Base-by-base conservation (phyloP, 2,797 vertebrate species). In the Threskiornis aethiopicus region DNA sequence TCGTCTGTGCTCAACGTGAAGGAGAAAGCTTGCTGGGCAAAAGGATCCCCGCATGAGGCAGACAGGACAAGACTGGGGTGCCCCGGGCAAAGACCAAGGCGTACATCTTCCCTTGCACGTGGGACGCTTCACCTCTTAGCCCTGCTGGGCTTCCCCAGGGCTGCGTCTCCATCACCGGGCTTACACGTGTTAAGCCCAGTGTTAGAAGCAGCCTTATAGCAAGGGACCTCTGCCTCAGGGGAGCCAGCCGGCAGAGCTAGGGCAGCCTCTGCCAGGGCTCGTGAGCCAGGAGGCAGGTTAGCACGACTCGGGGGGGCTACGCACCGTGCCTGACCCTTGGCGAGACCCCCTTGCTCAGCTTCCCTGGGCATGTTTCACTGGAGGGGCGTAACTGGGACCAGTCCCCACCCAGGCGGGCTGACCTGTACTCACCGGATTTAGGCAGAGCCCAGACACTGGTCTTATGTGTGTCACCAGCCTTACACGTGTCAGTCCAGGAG, bases 291-390 rank as follows among this genome's bases (percentile, higher is more conserved):
- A 62, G 33, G 25, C 20, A 73, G 41, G 47, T 62, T 46, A 78
- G 41, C 46, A 15, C 1, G 6, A 21, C n/a, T 39, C 1, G 0
- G n/a, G 9, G 28, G 28, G 21, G 31, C 18, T 54, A 29, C 2
- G 3, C 51, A 35, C 41, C 47, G n/a, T 1, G 1, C 35, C 51
- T 0, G 2, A 25, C 17, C 29, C 33, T 58, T 52, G 57, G n/a
- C 5, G 9, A 64, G 44, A 47, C 16, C 10, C 16, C 16, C 0
- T 0, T 10, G 15, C 69, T 61, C 66, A 70, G 37, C 26, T 65
- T 72, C n/a, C 47, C 20, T 0, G 0, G 6, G 35, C 0, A 0
- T 4, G 2, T 82, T 88, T 75, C 35, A 8, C 47, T 58, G 66
- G 52, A 88, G 58, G 10, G n/a, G 5, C 4, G 4, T 57, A 35